Evolutionary conservation across 2,888 invertebrate genomes (phyloP), one percentile per base, ranked within the genome.

Genomic region (Nomada lathburiana): DNA sequence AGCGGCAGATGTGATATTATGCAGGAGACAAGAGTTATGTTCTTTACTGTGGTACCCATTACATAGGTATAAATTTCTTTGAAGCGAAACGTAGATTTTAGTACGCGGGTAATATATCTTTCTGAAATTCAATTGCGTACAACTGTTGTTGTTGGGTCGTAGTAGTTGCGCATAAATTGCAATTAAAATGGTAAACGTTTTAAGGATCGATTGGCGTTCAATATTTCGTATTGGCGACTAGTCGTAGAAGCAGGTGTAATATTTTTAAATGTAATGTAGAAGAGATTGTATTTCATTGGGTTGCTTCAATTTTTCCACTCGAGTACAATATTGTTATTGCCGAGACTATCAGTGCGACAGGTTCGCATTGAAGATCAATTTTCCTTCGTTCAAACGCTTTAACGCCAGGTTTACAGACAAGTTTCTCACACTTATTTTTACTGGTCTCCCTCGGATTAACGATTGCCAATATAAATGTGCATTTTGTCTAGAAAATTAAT

Each of bases 281-380:
- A 20, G 16, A 62, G 53, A 74, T 74, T 55, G 68, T 63, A 36
- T 47, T 63, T 67, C 62, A 57, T 52, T 55, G 53, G 16, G 3
- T 42, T 23, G 26, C 1, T 13, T 29, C 29, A 29, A 44, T 76
- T 59, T 52, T 26, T 29, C 20, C 36, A 16, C 2, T 10, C 50
- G 10, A 20, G 20, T 47, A n/a, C 36, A 23, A 23, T 20, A 18
- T 29, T 16, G 36, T 55, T 20, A 29, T 10, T 42, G 20, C 20
- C 26, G 47, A 55, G 53, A 62, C 55, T 42, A 36, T 36, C 36
- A 36, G 36, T 7, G 36, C 7, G 36, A 7, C 7, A 36, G 36
- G 36, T 36, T 36, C 36, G 36, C 7, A 36, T 36, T 36, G 7
- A 36, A 7, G 36, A 7, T 7, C 36, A 36, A 36, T 36, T 36